A percentile compares a stretch with the other conserved stretches of the same genome.
Conservation (phyloP, 2,888 invertebrate genomes). For the Eupithecia vulgata region DNA sequence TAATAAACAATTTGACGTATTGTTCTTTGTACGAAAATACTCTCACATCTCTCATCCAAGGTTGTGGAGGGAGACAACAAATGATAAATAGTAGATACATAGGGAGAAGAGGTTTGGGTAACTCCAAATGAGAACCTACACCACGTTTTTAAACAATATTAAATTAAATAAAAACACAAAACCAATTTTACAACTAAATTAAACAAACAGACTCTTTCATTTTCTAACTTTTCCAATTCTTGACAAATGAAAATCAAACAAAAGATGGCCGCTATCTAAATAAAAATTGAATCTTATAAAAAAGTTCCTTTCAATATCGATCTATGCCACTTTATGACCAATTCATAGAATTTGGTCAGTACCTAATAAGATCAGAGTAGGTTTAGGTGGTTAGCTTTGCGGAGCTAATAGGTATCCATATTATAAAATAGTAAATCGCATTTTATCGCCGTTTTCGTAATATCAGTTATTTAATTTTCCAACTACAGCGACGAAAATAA, state of each 20-base stretch:
- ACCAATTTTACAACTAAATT: slow-evolving; percentile 9
- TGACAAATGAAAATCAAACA: slow-evolving; percentile 29
- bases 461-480: too few species aligned
- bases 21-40: background rate
- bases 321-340: background rate
- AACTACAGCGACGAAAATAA: too few species aligned
- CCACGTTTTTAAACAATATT: background rate
- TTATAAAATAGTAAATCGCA: too few species aligned
- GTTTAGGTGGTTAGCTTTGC: background rate
- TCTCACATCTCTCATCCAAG: background rate
- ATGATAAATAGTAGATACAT: background rate
- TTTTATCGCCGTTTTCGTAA: too few species aligned
- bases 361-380: background rate
- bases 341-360: background rate
- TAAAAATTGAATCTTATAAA: slow-evolving; percentile 25
- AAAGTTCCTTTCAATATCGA: slow-evolving; percentile 3
- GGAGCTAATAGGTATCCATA: background rate
- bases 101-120: background rate
- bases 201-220: slow-evolving; percentile 16
- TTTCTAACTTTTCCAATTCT: slow-evolving; percentile 29
- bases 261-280: slow-evolving; percentile 17
- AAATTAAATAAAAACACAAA: background rate
- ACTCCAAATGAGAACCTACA: background rate
- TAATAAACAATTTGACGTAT: background rate
- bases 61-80: background rate